Evolutionary conservation across 1,140 invertebrate genomes (phyloP).

Genomic region (Anoplophora glabripennis): DNA sequence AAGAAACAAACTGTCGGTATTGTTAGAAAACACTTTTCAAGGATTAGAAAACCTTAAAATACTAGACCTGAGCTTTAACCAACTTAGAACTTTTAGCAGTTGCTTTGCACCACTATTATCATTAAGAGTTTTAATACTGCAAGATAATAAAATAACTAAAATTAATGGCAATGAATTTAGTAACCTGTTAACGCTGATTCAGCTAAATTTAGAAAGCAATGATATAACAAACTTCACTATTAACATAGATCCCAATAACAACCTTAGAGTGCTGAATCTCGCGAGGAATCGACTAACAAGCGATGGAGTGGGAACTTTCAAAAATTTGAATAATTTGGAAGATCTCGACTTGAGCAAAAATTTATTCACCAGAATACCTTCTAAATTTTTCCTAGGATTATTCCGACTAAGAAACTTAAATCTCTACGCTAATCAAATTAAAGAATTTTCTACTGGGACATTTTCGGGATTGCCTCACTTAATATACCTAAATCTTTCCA

Average conservation of each 20-base stretch:
- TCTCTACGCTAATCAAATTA: constrained; percentile 31
- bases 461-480: constrained; percentile 37
- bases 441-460: constrained; percentile 25
- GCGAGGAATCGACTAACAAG: constrained; percentile 43
- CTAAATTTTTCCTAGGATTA: constrained; percentile 27
- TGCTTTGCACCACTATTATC: constrained; percentile 56
- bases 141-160: constrained; percentile 46
- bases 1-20: constrained; percentile 33
- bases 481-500: constrained; percentile 34
- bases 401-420: constrained; percentile 29
- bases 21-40: constrained; percentile 36
- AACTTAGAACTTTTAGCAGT: constrained; percentile 54
- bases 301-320: constrained; percentile 40
- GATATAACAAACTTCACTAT: constrained; percentile 23
- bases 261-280: constrained; percentile 32
- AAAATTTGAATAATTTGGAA: constrained; percentile 34
- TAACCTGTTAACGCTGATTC: constrained; percentile 52
- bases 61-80: constrained; percentile 62
- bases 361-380: constrained; percentile 21
- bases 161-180: constrained; percentile 58
- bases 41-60: constrained; percentile 46
- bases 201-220: constrained; percentile 48
- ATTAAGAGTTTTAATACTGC: constrained; percentile 52
- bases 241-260: constrained; percentile 22
- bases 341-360: constrained; percentile 36